phyloP scores from a whole-genome alignment of 2,113 vertebrate genomes.

The Cygnus atratus region DNA sequence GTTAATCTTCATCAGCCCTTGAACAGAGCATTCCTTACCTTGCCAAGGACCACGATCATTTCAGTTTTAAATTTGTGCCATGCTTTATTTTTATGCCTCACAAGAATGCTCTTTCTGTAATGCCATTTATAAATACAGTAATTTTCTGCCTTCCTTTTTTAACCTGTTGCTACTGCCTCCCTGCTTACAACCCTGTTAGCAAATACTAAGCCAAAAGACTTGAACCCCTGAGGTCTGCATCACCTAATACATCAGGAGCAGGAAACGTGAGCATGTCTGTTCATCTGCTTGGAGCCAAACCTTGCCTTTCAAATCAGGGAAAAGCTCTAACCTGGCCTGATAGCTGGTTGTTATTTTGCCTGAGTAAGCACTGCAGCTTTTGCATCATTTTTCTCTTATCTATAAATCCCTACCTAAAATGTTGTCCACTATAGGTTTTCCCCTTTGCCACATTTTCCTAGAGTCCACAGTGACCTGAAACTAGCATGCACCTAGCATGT shows the following conservation, averaged over 20 bases:
- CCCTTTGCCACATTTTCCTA: neutral
- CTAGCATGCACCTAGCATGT: neutral
- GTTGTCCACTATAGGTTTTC: neutral
- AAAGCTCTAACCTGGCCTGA: neutral
- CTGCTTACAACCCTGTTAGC: neutral
- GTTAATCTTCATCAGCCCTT: neutral
- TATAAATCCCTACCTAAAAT: neutral
- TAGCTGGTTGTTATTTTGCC: neutral
- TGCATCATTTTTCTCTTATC: neutral
- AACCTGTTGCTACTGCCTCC: neutral
- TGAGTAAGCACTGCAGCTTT: neutral
- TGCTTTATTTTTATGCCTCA: neutral
- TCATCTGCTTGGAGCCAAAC: neutral
- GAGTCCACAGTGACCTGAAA: neutral
- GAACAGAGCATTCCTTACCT: accelerated
- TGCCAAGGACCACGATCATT: neutral
- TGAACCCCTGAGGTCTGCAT: accelerated
- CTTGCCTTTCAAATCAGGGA: neutral
- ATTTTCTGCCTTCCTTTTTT: neutral
- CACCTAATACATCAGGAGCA: neutral
- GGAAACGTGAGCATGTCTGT: neutral
- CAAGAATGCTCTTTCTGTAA: neutral
- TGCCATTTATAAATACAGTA: neutral
- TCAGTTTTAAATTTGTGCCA: neutral
- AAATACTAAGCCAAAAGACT: neutral